Conservation (phyloP, 2,113 vertebrate species). For the Psettodes erumei region DNA sequence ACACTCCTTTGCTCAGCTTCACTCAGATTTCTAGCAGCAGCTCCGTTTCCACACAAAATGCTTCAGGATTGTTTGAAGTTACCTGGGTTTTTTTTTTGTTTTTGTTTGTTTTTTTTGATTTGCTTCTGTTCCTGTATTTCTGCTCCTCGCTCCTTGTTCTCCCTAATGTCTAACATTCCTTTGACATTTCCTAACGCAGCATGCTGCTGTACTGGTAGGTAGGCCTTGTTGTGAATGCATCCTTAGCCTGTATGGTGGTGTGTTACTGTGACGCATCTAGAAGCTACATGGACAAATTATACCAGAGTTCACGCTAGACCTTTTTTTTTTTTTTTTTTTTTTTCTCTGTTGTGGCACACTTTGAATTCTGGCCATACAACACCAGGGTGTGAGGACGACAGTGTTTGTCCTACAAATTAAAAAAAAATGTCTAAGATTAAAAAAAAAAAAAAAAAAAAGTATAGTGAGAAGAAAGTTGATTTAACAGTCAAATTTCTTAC, state of each 20-base stretch:
- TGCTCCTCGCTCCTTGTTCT: conserved; percentile 58
- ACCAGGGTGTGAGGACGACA: background rate
- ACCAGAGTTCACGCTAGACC: conserved; percentile 42
- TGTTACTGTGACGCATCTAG: conserved; percentile 56
- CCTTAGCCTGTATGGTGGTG: conserved; percentile 68
- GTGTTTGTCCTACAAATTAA: no score
- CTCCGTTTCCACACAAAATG: background rate
- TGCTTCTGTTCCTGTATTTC: conserved; percentile 41
- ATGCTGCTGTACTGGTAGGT: conserved; percentile 89
- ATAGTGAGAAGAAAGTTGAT: no score
- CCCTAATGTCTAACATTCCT: conserved; percentile 76
- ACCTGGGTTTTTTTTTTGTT: background rate
- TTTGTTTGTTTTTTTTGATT: conserved; percentile 13
- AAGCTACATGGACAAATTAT: conserved; percentile 17
- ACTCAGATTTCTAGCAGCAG: background rate
- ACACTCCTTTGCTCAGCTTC: background rate
- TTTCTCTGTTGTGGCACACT: conserved; percentile 8
- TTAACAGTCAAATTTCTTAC: no score
- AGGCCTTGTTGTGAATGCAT: conserved; percentile 71
- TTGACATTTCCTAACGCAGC: conserved; percentile 84
- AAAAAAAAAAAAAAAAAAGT: no score
- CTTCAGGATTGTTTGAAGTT: conserved; percentile 16
- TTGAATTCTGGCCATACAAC: background rate
- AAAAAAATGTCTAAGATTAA: no score
- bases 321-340: background rate